These are phyloP conservation scores for Tenebrio molitor DNA, from an alignment of 1,140 invertebrate species.

Conservation along the genomic window DNA sequence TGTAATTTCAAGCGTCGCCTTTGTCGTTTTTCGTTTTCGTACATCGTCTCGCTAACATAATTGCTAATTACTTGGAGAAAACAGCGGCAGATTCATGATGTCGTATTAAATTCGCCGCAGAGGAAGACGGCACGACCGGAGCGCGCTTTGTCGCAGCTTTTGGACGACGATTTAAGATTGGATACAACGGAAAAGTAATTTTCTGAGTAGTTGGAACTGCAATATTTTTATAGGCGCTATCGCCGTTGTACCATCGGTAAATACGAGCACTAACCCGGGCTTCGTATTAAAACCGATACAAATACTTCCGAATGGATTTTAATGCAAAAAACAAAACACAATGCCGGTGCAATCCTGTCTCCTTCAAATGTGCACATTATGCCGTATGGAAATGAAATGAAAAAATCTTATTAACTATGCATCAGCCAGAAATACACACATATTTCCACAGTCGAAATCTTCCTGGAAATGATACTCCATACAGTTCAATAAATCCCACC, in stretches of 20 bases:
- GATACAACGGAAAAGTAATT: not conserved
- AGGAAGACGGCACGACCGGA: not conserved
- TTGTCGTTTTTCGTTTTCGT: conserved; percentile 13
- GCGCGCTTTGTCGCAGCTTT: not conserved
- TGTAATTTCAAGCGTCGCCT: too few relatives aligned
- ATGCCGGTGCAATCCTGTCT: too few relatives aligned
- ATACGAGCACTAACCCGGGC: not conserved
- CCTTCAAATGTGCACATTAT: too few relatives aligned
- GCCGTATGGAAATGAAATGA: too few relatives aligned
- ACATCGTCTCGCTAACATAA: conserved; percentile 5
- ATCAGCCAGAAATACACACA: too few relatives aligned
- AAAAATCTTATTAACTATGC: too few relatives aligned
- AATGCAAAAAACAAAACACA: not conserved
- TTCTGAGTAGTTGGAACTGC: not conserved
- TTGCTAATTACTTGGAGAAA: conserved; percentile 9
- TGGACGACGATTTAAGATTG: not conserved
- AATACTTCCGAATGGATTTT: not conserved
- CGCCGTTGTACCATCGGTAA: not conserved
- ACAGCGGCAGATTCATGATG: conserved; percentile 2
- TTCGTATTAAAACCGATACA: not conserved
- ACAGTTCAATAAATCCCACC: too few relatives aligned
- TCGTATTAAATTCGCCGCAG: too few relatives aligned
- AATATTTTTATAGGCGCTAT: not conserved
- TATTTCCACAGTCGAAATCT: too few relatives aligned
- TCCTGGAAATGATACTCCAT: too few relatives aligned